Conservation (phyloP, 2,113 vertebrate genomes). For the Mionectes macconnelli region DNA sequence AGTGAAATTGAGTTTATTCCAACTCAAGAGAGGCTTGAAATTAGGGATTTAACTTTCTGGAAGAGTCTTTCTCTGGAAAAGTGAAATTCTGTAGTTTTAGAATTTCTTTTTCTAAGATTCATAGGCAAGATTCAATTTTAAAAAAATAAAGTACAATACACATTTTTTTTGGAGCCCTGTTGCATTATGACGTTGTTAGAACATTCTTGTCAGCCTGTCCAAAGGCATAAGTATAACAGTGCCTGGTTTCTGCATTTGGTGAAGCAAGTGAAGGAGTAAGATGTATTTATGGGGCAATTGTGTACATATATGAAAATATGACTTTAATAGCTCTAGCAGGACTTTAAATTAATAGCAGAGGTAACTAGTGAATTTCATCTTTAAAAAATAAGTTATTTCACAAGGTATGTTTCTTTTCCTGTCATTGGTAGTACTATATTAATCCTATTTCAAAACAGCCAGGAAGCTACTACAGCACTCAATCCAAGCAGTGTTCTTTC, state of each 20-base stretch:
- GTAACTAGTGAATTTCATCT: neutral
- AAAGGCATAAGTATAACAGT: neutral
- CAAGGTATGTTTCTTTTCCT: neutral
- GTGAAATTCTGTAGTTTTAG: neutral
- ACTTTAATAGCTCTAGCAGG: neutral
- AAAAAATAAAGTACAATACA: neutral
- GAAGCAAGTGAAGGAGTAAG: neutral
- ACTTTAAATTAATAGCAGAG: neutral
- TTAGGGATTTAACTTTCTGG: neutral
- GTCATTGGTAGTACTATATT: neutral
- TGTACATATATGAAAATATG: neutral
- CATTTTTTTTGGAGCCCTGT: neutral
- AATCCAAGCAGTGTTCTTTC: neutral
- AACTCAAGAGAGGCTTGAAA: neutral
- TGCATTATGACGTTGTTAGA: neutral
- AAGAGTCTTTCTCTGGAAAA: neutral
- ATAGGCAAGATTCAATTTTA: neutral
- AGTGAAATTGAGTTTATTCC: neutral
- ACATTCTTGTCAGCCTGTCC: neutral
- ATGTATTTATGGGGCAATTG: neutral
- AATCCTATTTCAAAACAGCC: neutral
- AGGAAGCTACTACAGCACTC: neutral
- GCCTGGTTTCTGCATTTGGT: neutral
- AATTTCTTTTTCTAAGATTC: neutral
- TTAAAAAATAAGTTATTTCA: neutral